Percentiles rank a stretch among this genome's conserved stretches.
Evolutionary conservation across 2,888 invertebrate genomes (phyloP).

Genomic region (Rapana venosa): DNA sequence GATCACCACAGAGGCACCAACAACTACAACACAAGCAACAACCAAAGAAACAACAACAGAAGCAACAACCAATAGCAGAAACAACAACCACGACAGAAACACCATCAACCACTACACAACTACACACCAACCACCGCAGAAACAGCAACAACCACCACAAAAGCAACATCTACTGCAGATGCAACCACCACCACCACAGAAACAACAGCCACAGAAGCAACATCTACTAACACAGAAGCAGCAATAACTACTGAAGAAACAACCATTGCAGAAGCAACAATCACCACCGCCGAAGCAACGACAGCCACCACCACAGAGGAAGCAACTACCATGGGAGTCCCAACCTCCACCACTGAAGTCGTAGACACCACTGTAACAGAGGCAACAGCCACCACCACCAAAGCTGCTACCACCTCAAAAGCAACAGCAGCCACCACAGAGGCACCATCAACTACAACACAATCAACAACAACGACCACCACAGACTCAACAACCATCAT

Average conservation of each 20-base stretch:
- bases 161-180: background rate
- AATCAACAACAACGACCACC: too few relatives aligned
- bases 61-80: background rate
- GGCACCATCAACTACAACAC: too few relatives aligned
- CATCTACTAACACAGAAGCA: background rate
- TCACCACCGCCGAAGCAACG: background rate
- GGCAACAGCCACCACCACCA: background rate
- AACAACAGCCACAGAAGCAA: background rate
- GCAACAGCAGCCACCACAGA: background rate
- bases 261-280: too few relatives aligned
- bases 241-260: background rate
- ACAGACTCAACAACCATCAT: background rate
- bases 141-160: background rate
- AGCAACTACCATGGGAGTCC: too few relatives aligned
- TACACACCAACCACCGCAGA: background rate
- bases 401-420: too few relatives aligned
- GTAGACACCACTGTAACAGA: background rate
- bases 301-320: background rate
- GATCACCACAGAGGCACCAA: background rate
- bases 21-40: conserved; percentile 14
- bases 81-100: background rate
- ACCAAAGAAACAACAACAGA: conserved; percentile 1
- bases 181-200: background rate
- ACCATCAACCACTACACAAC: background rate
- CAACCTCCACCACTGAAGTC: background rate